Conservation (phyloP, 1,140 invertebrate species). For the Anoplolepis gracilipes region DNA sequence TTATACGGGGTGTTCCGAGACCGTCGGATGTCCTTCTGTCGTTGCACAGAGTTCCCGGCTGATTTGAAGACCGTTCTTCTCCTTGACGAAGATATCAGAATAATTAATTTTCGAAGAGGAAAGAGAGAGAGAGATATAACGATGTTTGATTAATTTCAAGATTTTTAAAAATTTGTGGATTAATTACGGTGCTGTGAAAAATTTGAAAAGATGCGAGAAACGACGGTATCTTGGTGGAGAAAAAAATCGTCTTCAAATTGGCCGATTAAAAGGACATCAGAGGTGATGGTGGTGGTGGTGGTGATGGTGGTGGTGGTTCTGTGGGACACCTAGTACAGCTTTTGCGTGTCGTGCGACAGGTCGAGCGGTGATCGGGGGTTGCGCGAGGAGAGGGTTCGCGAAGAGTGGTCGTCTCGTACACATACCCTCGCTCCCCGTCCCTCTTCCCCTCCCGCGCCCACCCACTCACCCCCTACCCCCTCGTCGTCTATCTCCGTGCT, state of each 20-base stretch:
- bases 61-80: neutral
- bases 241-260: neutral
- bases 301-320: too few relatives aligned
- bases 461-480: neutral
- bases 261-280: neutral
- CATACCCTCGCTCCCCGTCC: neutral
- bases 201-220: neutral
- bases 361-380: constrained; percentile 6
- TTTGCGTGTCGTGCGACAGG: constrained; percentile 40
- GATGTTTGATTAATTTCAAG: neutral
- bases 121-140: neutral
- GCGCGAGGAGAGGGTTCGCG: neutral
- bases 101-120: neutral
- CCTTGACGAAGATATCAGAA: neutral
- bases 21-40: neutral
- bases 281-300: too few relatives aligned
- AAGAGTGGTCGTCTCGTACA: constrained; percentile 12
- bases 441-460: neutral
- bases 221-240: neutral
- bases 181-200: neutral
- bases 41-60: neutral
- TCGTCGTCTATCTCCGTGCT: constrained; percentile 5
- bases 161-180: neutral
- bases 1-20: neutral
- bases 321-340: constrained; percentile 12